A percentile compares a stretch with the other conserved stretches of the same genome.
Conservation (phyloP, 1,140 invertebrate species). For the Bombyx mandarina region DNA sequence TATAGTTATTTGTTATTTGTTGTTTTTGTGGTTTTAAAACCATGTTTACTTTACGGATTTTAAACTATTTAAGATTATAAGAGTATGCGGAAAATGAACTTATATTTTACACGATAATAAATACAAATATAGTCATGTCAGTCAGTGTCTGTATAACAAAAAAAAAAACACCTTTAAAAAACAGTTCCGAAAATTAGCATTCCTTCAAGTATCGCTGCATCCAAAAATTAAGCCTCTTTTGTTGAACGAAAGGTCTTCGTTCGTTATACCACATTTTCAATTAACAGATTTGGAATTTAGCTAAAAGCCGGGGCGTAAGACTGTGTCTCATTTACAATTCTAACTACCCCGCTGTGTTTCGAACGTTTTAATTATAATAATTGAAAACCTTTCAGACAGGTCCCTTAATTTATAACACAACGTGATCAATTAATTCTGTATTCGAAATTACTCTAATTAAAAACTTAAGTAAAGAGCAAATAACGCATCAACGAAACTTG, state of each 20-base stretch:
- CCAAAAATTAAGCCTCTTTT: background rate
- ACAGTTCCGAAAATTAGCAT: background rate
- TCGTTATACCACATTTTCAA: constrained; percentile 10
- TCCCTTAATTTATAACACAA: constrained; percentile 9
- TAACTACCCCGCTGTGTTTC: constrained; percentile 12
- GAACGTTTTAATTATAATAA: constrained; percentile 17
- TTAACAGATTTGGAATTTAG: constrained; percentile 10
- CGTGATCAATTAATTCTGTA: background rate
- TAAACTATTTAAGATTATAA: no score
- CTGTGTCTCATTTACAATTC: constrained; percentile 20
- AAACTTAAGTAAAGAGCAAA: background rate
- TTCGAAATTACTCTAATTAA: background rate
- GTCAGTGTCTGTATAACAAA: background rate
- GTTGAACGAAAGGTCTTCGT: constrained; percentile 3
- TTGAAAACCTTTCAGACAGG: constrained; percentile 12
- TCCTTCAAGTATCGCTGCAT: background rate
- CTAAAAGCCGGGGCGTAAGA: constrained; percentile 12
- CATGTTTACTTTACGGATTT: no score
- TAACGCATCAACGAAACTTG: no score
- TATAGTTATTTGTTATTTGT: no score
- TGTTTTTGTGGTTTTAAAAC: no score
- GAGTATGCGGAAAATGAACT: no score
- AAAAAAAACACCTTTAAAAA: background rate
- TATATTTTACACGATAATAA: background rate
- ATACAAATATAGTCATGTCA: background rate